phyloP scores from a whole-genome alignment of 2,113 vertebrate species.

The Pelecanus crispus region DNA sequence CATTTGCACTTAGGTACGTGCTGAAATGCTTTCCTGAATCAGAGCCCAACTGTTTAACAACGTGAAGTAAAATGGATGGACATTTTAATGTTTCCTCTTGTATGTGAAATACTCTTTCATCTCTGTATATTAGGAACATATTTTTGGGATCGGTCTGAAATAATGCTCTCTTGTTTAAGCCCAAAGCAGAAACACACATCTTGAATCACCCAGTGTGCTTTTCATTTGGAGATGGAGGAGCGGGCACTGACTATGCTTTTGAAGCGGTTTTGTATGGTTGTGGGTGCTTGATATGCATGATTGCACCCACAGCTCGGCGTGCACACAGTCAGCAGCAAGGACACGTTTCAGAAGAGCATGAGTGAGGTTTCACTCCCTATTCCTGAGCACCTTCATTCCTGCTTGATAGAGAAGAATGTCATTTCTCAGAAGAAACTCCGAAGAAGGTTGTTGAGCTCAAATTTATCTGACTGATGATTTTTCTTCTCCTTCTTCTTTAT shows the following conservation, averaged over 20 bases:
- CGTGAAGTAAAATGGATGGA: not conserved
- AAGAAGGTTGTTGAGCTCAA: not conserved
- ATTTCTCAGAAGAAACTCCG: not conserved
- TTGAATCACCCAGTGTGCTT: constrained; percentile 66
- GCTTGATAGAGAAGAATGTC: constrained; percentile 16
- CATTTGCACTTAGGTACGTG: not conserved
- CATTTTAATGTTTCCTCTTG: constrained; percentile 47
- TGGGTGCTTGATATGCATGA: not conserved
- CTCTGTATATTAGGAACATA: constrained; percentile 65
- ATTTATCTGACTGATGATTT: constrained; percentile 14
- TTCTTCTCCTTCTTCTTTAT: constrained; percentile 2
- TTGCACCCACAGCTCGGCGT: not conserved
- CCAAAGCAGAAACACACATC: constrained; percentile 59
- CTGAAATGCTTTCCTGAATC: constrained; percentile 6
- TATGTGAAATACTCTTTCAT: constrained; percentile 48
- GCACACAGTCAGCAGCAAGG: not conserved
- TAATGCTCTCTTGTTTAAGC: constrained; percentile 60
- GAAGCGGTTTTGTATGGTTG: constrained; percentile 29
- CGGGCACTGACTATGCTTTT: not conserved
- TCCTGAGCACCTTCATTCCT: not conserved
- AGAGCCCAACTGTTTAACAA: not conserved
- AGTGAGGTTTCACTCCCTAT: not conserved
- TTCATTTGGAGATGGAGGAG: constrained; percentile 34
- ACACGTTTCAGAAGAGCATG: not conserved
- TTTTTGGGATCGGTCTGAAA: constrained; percentile 67